phyloP scores from a whole-genome alignment of 1,140 invertebrate species.

The Drosophila albomicans region DNA sequence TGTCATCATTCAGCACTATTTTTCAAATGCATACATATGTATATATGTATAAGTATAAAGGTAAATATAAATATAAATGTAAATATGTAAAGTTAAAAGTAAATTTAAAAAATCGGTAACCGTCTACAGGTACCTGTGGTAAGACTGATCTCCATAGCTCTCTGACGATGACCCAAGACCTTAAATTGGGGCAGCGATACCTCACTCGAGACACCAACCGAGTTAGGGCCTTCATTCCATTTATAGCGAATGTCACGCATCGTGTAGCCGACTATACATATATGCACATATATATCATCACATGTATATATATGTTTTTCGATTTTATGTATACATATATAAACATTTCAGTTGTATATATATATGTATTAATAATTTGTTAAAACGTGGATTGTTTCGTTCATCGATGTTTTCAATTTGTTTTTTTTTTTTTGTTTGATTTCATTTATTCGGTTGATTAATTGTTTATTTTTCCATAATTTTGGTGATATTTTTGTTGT shows the following conservation, averaged over 20 bases:
- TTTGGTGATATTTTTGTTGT: conserved; percentile 52
- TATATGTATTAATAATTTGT: conserved; percentile 55
- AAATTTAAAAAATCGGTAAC: conserved; percentile 84
- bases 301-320: conserved; percentile 22
- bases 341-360: conserved; percentile 13
- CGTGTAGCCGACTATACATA: conserved; percentile 95
- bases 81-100: conserved; percentile 66
- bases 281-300: conserved; percentile 17
- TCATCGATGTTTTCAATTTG: conserved; percentile 26
- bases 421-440: conserved; percentile 15
- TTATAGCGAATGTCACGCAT: conserved; percentile 98
- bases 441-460: conserved; percentile 32
- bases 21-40: conserved; percentile 31
- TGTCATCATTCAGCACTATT: conserved; percentile 41
- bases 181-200: conserved; percentile 98
- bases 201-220: conserved; percentile 95
- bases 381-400: conserved; percentile 25
- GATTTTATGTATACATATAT: conserved; percentile 39
- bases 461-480: conserved; percentile 44
- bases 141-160: conserved; percentile 95
- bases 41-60: conserved; percentile 17
- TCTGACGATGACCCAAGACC: conserved; percentile 94
- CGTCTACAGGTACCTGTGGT: conserved; percentile 93
- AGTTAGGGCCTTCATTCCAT: conserved; percentile 96
- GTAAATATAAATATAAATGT: conserved; percentile 59